These are phyloP conservation scores for Semnornis frantzii DNA, from an alignment of 2,113 vertebrate species.

Conservation along the genomic window DNA sequence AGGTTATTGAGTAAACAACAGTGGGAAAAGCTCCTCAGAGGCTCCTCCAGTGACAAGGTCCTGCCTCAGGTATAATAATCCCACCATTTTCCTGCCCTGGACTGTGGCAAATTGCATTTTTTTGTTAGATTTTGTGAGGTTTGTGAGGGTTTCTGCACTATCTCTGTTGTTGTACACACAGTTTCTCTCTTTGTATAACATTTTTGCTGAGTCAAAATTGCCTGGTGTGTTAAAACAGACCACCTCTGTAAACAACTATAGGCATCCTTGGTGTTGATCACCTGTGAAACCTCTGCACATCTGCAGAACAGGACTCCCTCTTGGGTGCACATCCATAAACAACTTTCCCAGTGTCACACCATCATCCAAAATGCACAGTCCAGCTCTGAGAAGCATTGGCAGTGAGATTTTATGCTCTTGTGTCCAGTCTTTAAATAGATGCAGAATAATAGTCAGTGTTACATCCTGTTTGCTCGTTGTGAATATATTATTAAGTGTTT, in stretches of 20 bases:
- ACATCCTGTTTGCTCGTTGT: conserved; percentile 30
- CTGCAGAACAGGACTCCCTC: rapidly evolving
- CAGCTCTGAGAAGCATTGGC: neutral
- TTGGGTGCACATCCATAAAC: neutral
- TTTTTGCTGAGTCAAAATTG: conserved; percentile 10
- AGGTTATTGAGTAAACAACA: neutral
- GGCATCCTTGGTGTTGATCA: neutral
- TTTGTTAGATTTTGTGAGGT: neutral
- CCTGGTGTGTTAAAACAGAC: neutral
- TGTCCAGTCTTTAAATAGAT: neutral
- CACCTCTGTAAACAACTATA: neutral
- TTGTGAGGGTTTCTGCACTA: neutral
- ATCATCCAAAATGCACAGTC: neutral
- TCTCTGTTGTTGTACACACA: neutral
- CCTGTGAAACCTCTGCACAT: neutral
- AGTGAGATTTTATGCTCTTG: neutral
- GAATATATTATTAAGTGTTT: conserved; percentile 45
- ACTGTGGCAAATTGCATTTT: neutral
- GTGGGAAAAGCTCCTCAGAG: neutral
- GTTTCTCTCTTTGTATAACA: neutral
- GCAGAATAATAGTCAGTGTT: neutral
- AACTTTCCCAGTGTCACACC: rapidly evolving
- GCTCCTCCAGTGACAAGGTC: neutral
- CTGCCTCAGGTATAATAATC: neutral
- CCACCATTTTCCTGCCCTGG: neutral